Evolutionary conservation across 2,888 invertebrate genomes (phyloP).

Genomic region (Lampropteryx suffumata): DNA sequence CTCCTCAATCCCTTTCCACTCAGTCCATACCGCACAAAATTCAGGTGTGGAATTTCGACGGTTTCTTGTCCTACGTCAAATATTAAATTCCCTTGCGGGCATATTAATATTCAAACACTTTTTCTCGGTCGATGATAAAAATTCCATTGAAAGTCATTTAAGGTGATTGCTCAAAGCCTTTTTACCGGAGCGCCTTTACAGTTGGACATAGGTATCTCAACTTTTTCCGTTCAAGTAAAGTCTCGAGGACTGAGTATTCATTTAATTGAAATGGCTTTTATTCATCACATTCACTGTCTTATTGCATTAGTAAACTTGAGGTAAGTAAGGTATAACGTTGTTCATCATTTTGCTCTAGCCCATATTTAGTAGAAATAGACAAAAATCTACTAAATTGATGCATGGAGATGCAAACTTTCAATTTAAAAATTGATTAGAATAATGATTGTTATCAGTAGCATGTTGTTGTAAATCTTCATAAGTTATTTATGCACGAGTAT

Average conservation of each 20-base stretch:
- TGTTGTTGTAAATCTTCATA: too few species aligned
- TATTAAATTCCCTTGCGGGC: slow-evolving; percentile 65
- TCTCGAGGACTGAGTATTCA: slow-evolving; percentile 31
- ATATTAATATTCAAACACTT: slow-evolving; percentile 68
- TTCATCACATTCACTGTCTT: slow-evolving; percentile 29
- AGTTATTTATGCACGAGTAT: too few species aligned
- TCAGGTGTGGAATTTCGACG: slow-evolving; percentile 52
- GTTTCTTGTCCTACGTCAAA: slow-evolving; percentile 60
- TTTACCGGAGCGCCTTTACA: slow-evolving; percentile 43
- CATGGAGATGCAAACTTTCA: slow-evolving; percentile 15
- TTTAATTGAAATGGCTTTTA: slow-evolving; percentile 37
- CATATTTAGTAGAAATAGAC: slow-evolving; percentile 7
- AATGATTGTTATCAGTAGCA: too few species aligned
- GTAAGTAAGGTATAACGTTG: slow-evolving; percentile 20
- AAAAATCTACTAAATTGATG: slow-evolving; percentile 13
- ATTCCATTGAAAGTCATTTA: slow-evolving; percentile 58
- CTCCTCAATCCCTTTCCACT: slow-evolving; percentile 42
- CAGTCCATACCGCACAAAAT: slow-evolving; percentile 60
- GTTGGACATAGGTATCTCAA: slow-evolving; percentile 33
- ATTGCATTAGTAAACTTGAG: slow-evolving; percentile 30
- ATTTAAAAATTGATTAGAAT: slow-evolving; percentile 6
- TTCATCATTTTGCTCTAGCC: slow-evolving; percentile 27
- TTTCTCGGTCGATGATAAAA: slow-evolving; percentile 46
- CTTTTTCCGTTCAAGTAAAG: slow-evolving; percentile 34
- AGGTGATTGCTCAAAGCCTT: slow-evolving; percentile 64